These are phyloP conservation scores for Eledona agricola DNA, from an alignment of 2,888 invertebrate species.

Conservation along the genomic window DNA sequence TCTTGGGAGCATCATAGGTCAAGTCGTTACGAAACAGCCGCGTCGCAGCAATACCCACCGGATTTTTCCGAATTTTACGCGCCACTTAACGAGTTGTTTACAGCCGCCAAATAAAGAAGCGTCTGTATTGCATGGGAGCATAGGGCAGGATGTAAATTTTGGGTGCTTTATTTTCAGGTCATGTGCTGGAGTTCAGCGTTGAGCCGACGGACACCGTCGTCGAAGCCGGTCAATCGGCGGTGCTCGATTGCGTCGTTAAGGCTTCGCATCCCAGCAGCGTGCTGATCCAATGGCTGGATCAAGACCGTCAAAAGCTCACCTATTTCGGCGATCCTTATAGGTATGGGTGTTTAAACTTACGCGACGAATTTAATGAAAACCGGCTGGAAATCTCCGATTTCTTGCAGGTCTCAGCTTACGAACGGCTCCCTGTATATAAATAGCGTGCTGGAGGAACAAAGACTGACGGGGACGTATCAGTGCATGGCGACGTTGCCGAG, in stretches of 20 bases:
- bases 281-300: conserved; percentile 71
- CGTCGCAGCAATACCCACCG: conserved; percentile 3
- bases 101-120: no score
- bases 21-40: conserved; percentile 1
- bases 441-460: conserved; percentile 71
- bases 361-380: conserved; percentile 22
- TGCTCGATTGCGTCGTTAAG: conserved; percentile 72
- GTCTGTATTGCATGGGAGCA: no score
- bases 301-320: conserved; percentile 74
- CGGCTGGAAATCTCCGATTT: conserved; percentile 14
- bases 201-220: conserved; percentile 85
- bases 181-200: conserved; percentile 75
- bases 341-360: conserved; percentile 60
- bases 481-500: conserved; percentile 83
- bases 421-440: conserved; percentile 89
- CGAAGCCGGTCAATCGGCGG: conserved; percentile 75
- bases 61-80: conserved; percentile 20
- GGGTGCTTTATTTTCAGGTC: conserved; percentile 54
- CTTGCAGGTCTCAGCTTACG: conserved; percentile 72
- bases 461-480: conserved; percentile 85
- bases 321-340: conserved; percentile 79
- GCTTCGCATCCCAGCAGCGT: conserved; percentile 64
- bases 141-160: no score
- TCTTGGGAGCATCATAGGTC: no score
- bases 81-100: conserved; percentile 20